These are phyloP conservation scores for Tipula vernalis DNA, from an alignment of 2,888 invertebrate species.

Conservation along the genomic window DNA sequence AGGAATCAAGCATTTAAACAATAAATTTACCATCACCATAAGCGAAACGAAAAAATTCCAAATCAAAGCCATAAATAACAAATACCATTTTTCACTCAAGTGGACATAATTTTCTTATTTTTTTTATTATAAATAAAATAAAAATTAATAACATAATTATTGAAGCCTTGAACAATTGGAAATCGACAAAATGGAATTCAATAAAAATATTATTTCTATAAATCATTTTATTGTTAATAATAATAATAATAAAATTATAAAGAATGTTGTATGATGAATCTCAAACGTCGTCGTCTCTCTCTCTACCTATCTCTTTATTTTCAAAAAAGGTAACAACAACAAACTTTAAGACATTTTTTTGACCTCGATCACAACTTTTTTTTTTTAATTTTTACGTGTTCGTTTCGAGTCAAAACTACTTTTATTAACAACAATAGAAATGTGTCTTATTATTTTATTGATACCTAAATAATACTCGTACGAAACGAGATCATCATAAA, in stretches of 20 bases:
- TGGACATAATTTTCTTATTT: background rate
- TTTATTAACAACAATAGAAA: background rate
- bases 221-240: background rate
- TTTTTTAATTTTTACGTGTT: background rate
- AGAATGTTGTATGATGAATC: background rate
- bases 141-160: background rate
- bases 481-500: background rate
- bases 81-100: background rate
- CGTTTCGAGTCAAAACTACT: background rate
- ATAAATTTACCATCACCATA: background rate
- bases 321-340: background rate
- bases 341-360: background rate
- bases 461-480: background rate
- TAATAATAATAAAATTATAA: background rate
- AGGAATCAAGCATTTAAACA: background rate
- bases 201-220: background rate
- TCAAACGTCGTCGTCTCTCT: background rate
- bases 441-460: background rate
- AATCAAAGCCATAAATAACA: background rate
- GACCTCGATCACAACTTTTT: background rate
- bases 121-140: background rate
- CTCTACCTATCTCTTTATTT: background rate
- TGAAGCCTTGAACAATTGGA: background rate
- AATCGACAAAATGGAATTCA: background rate
- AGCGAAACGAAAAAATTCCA: background rate